Evolutionary conservation across 2,888 invertebrate species (phyloP), one percentile per base, ranked within the genome.

Genomic region (Scaptomyza flava): DNA sequence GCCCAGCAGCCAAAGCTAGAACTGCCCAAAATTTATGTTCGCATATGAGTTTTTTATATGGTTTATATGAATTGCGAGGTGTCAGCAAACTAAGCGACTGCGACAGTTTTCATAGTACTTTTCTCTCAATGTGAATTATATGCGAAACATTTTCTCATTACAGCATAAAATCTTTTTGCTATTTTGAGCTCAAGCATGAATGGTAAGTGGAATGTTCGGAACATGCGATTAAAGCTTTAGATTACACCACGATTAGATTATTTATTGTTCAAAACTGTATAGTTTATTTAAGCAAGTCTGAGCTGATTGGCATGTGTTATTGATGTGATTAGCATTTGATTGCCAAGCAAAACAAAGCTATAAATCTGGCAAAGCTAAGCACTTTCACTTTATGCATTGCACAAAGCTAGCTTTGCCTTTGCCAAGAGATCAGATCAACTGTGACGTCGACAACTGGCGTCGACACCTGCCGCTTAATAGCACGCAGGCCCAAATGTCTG

Each of bases 1-100:
- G 78, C 81, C 84, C 74, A 27, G 27, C 27, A 27, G 17, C 47
- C 34, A 62, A 42, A 34, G 53, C 52, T 31, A 62, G 54, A 63
- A 69, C 69, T 75, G 59, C 56, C 70, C 72, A 63, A 62, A 81
- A 82, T 82, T 76, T 81, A 84, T 82, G 85, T 53, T 43, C 47
- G 63, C 70, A 41, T 71, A 68, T 60, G 72, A 79, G 68, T 72
- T 76, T 68, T 65, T 59, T 17, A 56, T 74, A 34, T 36, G 68
- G 83, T 4, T 47, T 71, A n/a, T n/a, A 70, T 80, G 78, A 77
- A 68, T 77, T 77, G 68, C 51, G 70, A 61, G 71, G 56, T 81
- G 82, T 87, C 82, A 87, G 82, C 79, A 76, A 68, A 17, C 72
- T 84, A 81, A 79, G 79, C 76, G 67, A 76, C 68, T 64, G 41